phyloP scores from a whole-genome alignment of 2,888 invertebrate species.

The Cybosia mesomella region DNA sequence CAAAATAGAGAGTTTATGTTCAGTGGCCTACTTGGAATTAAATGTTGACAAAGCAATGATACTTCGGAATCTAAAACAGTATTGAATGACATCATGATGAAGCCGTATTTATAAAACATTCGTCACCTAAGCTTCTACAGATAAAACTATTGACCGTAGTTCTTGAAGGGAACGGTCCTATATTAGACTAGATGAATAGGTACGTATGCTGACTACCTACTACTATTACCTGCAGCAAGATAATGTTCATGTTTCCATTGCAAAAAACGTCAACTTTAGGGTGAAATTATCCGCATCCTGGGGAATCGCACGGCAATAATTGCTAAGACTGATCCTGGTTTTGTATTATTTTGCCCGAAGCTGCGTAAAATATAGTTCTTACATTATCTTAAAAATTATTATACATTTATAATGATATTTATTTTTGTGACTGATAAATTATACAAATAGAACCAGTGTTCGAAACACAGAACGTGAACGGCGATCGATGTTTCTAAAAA shows the following conservation, averaged over 20 bases:
- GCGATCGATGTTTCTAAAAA: conserved; percentile 15
- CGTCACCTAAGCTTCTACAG: conserved; percentile 30
- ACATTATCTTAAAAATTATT: too few species aligned
- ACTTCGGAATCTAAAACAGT: conserved; percentile 44
- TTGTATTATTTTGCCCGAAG: not conserved
- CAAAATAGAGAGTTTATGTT: conserved; percentile 17
- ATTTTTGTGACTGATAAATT: not conserved
- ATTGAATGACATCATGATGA: conserved; percentile 50
- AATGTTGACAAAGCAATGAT: conserved; percentile 38
- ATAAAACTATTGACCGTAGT: conserved; percentile 17
- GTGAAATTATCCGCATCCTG: conserved; percentile 52
- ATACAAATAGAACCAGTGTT: not conserved
- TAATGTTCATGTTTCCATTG: not conserved
- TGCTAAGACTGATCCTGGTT: not conserved
- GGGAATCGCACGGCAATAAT: conserved; percentile 24
- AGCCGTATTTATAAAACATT: conserved; percentile 45
- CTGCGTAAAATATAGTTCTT: not conserved
- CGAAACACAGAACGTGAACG: not conserved
- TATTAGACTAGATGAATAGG: not conserved
- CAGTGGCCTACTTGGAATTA: conserved; percentile 30
- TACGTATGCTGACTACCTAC: not conserved
- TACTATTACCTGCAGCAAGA: not conserved
- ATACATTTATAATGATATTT: not conserved
- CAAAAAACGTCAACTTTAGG: conserved; percentile 17
- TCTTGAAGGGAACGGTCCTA: conserved; percentile 3